phyloP scores from a whole-genome alignment of 2,797 vertebrate species.

The Coracias cyanogaster region DNA sequence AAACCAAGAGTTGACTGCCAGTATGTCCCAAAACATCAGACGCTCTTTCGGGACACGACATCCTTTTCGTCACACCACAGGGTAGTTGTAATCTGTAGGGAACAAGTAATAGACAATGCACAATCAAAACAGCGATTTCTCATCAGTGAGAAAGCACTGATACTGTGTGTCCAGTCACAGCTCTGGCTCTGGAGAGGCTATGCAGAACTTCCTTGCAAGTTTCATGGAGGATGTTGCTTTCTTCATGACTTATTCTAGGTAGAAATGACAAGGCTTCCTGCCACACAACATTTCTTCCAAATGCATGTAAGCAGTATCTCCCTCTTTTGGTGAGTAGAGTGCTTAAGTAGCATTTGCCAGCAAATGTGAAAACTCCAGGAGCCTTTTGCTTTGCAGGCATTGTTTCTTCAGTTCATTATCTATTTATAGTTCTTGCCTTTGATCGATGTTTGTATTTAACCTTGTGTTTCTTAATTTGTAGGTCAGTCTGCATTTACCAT shows the following conservation, averaged over 20 bases:
- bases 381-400: constrained; percentile 50
- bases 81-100: not conserved
- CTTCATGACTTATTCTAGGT: not conserved
- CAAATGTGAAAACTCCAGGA: not conserved
- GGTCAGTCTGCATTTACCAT: constrained; percentile 49
- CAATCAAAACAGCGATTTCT: not conserved
- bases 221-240: not conserved
- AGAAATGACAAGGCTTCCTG: not conserved
- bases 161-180: not conserved
- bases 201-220: not conserved
- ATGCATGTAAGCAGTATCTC: not conserved
- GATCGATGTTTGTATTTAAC: constrained; percentile 70
- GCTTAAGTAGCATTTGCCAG: not conserved
- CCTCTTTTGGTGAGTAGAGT: not conserved
- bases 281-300: not conserved
- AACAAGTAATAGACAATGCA: not conserved
- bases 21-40: not conserved
- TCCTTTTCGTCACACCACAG: not conserved
- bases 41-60: not conserved
- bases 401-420: constrained; percentile 68
- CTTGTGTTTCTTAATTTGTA: constrained; percentile 72
- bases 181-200: not conserved
- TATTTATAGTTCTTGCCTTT: constrained; percentile 68
- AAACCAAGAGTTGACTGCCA: not conserved
- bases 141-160: not conserved